These are phyloP conservation scores for Daboia siamensis DNA, from an alignment of 2,113 vertebrate genomes.

Conservation along the genomic window DNA sequence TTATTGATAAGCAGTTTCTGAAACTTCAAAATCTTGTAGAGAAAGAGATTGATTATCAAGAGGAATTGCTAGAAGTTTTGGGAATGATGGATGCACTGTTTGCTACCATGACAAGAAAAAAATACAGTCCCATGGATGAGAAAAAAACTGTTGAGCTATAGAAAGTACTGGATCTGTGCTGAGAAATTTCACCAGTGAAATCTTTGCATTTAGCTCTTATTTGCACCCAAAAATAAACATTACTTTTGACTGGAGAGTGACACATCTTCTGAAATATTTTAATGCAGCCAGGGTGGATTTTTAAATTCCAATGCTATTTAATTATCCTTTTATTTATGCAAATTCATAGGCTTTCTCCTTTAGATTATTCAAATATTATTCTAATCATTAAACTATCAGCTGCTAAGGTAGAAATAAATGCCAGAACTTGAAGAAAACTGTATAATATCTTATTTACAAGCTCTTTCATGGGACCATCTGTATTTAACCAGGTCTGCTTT, in stretches of 20 bases:
- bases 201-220: constrained; percentile 1
- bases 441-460: neutral
- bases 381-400: neutral
- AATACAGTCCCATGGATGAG: constrained; percentile 50
- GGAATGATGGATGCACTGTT: constrained; percentile 97
- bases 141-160: constrained; percentile 47
- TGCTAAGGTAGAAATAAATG: constrained; percentile 18
- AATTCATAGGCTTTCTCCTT: neutral
- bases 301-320: constrained; percentile 26
- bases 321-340: constrained; percentile 19
- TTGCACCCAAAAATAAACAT: neutral
- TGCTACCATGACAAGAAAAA: constrained; percentile 82
- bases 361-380: constrained; percentile 17
- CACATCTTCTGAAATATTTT: neutral
- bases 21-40: constrained; percentile 83
- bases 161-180: constrained; percentile 34
- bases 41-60: constrained; percentile 89
- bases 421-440: constrained; percentile 7
- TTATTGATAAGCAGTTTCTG: constrained; percentile 88
- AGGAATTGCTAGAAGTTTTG: constrained; percentile 87
- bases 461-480: neutral
- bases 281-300: constrained; percentile 1
- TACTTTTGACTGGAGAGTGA: constrained; percentile 25
- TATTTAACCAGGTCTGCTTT: neutral
- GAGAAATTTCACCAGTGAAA: constrained; percentile 7